These are phyloP conservation scores for Antennarius maculatus DNA, from an alignment of 2,797 vertebrate genomes.

Conservation along the genomic window DNA sequence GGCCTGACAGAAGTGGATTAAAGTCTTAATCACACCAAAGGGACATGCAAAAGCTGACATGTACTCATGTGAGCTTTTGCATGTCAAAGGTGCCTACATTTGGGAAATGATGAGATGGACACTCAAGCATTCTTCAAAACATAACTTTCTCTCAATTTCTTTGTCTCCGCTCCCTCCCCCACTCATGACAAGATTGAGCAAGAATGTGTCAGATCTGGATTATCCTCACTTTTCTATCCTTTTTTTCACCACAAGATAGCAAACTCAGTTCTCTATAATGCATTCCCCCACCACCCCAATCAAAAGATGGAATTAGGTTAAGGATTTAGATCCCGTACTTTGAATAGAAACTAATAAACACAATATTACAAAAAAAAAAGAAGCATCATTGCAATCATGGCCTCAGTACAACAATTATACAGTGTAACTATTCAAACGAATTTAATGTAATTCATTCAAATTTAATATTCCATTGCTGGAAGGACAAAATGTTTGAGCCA, in stretches of 20 bases:
- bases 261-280: background rate
- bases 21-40: conserved; percentile 45
- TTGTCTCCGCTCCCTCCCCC: too few species aligned
- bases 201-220: background rate
- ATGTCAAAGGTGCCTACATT: conserved; percentile 30
- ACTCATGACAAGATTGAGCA: background rate
- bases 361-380: too few species aligned
- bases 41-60: conserved; percentile 1
- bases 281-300: background rate
- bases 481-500: background rate
- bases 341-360: too few species aligned
- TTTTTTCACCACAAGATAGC: background rate
- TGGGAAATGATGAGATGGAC: background rate
- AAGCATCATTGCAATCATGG: too few species aligned
- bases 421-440: too few species aligned
- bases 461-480: too few species aligned
- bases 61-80: too few species aligned
- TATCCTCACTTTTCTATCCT: background rate
- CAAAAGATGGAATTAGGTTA: too few species aligned
- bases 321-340: too few species aligned
- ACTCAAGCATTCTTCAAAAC: background rate
- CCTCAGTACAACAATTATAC: too few species aligned
- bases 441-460: too few species aligned
- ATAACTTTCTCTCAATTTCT: background rate
- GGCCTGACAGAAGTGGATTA: conserved; percentile 94